phyloP scores from a whole-genome alignment of 2,113 vertebrate species.

The Danionella cerebrum region DNA sequence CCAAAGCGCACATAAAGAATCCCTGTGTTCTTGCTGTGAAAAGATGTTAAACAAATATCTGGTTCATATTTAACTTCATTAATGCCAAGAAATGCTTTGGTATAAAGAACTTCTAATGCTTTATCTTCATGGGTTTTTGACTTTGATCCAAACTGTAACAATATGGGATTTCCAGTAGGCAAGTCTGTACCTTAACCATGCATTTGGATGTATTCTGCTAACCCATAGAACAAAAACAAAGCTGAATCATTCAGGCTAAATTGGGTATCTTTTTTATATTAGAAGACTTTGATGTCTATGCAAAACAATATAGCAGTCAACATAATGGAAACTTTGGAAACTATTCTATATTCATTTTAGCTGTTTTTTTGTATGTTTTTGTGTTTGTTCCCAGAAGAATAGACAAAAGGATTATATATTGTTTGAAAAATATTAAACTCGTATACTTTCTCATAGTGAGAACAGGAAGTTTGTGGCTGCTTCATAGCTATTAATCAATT shows the following conservation, averaged over 20 bases:
- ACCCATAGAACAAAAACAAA: neutral
- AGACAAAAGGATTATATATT: too few relatives aligned
- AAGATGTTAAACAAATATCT: slow-evolving; percentile 46
- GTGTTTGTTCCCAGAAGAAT: too few relatives aligned
- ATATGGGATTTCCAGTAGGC: neutral
- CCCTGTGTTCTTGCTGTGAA: slow-evolving; percentile 42
- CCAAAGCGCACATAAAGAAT: slow-evolving; percentile 54
- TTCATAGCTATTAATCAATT: neutral
- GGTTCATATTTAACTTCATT: slow-evolving; percentile 41
- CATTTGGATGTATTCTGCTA: neutral
- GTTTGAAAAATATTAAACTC: too few relatives aligned
- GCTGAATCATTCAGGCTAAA: too few relatives aligned
- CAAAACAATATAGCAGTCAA: neutral
- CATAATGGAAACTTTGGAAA: too few relatives aligned
- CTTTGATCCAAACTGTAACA: neutral
- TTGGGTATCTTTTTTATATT: too few relatives aligned
- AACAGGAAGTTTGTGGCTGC: too few relatives aligned
- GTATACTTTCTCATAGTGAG: too few relatives aligned
- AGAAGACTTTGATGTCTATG: neutral
- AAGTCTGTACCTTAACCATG: neutral
- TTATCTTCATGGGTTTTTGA: slow-evolving; percentile 16
- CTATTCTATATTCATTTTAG: too few relatives aligned
- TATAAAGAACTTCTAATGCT: slow-evolving; percentile 21
- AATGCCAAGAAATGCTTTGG: slow-evolving; percentile 11
- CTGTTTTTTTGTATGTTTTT: too few relatives aligned